Evolutionary conservation across 2,888 invertebrate genomes (phyloP).

Genomic region (Drosophila pegasa): DNA sequence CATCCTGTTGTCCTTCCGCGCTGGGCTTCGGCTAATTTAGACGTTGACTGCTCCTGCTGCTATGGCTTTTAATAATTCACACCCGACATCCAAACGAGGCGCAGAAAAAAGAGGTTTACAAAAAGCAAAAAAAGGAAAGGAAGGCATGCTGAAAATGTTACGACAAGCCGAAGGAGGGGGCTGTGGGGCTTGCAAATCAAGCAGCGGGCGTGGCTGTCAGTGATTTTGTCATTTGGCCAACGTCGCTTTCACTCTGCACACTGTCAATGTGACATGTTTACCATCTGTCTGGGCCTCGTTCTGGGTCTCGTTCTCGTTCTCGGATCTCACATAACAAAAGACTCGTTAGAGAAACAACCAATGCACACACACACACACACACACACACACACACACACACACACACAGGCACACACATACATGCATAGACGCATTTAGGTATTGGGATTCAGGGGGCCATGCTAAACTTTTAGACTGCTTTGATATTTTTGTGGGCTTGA

Average conservation of each 20-base stretch:
- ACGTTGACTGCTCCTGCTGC: constrained; percentile 49
- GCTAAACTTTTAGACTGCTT: constrained; percentile 47
- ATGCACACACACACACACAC: constrained; percentile 25
- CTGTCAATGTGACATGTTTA: constrained; percentile 81
- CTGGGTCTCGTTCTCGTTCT: constrained; percentile 32
- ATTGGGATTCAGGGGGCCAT: constrained; percentile 36
- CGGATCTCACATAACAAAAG: constrained; percentile 68
- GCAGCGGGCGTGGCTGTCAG: constrained; percentile 42
- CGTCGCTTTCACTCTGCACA: constrained; percentile 74
- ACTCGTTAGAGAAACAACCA: constrained; percentile 56
- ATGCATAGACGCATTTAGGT: constrained; percentile 32
- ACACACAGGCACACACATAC: constrained; percentile 6
- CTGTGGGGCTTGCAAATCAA: constrained; percentile 22
- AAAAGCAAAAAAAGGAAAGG: constrained; percentile 64
- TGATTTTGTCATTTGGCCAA: constrained; percentile 68
- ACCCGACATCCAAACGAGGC: constrained; percentile 59
- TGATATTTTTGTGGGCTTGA: constrained; percentile 52
- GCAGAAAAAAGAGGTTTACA: constrained; percentile 63
- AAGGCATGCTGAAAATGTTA: constrained; percentile 18
- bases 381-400: constrained; percentile 2
- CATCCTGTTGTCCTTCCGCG: constrained; percentile 33
- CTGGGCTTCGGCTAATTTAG: constrained; percentile 68
- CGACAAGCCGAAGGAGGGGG: background rate
- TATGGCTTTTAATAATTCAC: constrained; percentile 78
- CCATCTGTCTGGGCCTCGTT: constrained; percentile 74